Evolutionary conservation across 1,140 invertebrate genomes (phyloP).

Genomic region (Apis dorsata): DNA sequence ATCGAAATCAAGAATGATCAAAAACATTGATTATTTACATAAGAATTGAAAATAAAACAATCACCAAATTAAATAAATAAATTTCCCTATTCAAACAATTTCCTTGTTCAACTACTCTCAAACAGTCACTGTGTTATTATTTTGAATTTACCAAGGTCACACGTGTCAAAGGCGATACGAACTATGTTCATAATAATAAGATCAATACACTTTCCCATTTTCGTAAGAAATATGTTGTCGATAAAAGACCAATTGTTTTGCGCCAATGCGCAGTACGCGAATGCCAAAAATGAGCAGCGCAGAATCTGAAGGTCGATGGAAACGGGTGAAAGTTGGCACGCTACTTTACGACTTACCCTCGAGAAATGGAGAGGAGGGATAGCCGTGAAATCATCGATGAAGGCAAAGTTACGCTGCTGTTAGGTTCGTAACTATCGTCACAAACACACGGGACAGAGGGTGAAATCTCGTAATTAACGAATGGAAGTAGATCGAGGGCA

Average conservation of each 20-base stretch:
- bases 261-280: background rate
- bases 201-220: background rate
- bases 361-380: background rate
- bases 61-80: no score
- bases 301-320: background rate
- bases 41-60: no score
- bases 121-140: background rate
- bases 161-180: background rate
- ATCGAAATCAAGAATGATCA: no score
- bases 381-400: background rate
- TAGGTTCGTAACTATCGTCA: background rate
- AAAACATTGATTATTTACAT: no score
- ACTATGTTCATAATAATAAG: no score
- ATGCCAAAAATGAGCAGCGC: background rate
- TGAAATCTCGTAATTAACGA: conserved; percentile 3
- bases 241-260: background rate
- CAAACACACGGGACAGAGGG: background rate
- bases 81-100: background rate
- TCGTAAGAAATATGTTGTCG: background rate
- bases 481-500: background rate
- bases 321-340: background rate
- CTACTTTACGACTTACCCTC: background rate
- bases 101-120: background rate
- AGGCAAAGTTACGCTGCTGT: background rate
- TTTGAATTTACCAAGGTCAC: background rate